Base-by-base conservation (phyloP, 2,888 invertebrate species). In the Tortricodes alternella region DNA sequence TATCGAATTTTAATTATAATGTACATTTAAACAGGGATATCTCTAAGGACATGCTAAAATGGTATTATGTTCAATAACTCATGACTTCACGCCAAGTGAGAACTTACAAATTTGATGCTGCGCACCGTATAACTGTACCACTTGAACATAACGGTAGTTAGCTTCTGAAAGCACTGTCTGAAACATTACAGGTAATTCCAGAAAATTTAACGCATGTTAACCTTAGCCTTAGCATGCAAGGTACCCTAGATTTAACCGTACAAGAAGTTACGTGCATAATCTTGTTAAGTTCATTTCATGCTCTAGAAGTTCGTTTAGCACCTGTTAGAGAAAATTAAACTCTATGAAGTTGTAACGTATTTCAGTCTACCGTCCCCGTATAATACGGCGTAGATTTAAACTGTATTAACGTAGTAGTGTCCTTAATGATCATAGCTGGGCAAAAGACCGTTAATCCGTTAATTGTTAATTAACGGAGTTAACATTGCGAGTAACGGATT, bases 201-300 rank as follows among this genome's bases (percentile, higher is more conserved):
- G 11, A 11, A 7, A 38, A 38, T 38, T 49, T 27, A 27, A 27
- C 49, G 49, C 21, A 46, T 46, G 32, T n/a, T n/a, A n/a, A n/a
- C n/a, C 32, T 34, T 7, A 9, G 32, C 34, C n/a, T 13, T 21
- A 46, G 13, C 43, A 1, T 44, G 44, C 8, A n/a, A n/a, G n/a
- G 9, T 24, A 21, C 4, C 19, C 21, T 8, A 11, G 29, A 27
- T 41, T 55, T 35, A 41, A 19, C 43, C 16, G 39, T 41, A 24
- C 34, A 27, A 41, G 53, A 41, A 53, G 39, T 41, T 52, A 52
- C 19, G 19, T 43, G 37, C 27, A 21, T 53, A 53, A 46, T 46
- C 35, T 46, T 53, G 29, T 46, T 53, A 53, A 53, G 44, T 46
- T 27, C 43, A 11, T 19, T 37, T 8, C 32, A 2, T 44, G 29